Evolutionary conservation across 1,140 invertebrate genomes (phyloP).

Genomic region (Belonocnema kinseyi): DNA sequence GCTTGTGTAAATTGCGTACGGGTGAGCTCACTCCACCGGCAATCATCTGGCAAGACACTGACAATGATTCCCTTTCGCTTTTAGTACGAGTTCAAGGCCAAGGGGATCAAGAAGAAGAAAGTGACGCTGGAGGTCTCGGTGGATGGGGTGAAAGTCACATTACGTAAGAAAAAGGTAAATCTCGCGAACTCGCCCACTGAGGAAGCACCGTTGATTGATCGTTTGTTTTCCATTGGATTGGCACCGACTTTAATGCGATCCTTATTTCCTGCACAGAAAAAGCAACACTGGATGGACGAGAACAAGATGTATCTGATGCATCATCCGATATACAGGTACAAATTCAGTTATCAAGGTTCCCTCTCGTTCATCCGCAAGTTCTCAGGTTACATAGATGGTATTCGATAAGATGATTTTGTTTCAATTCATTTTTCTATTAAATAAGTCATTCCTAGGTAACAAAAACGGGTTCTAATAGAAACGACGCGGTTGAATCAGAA

Average conservation of each 20-base stretch:
- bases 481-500: too few relatives aligned
- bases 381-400: too few relatives aligned
- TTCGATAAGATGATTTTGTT: too few relatives aligned
- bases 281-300: conserved; percentile 85
- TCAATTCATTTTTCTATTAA: too few relatives aligned
- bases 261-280: conserved; percentile 78
- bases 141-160: conserved; percentile 92
- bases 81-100: conserved; percentile 98
- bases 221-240: conserved; percentile 25
- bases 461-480: too few relatives aligned
- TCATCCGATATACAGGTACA: conserved; percentile 95
- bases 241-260: conserved; percentile 29
- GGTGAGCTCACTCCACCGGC: neutral
- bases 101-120: conserved; percentile 98
- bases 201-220: conserved; percentile 27
- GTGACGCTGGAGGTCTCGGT: conserved; percentile 96
- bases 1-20: neutral
- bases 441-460: too few relatives aligned
- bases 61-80: conserved; percentile 66
- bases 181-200: conserved; percentile 37
- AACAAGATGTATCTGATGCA: conserved; percentile 89
- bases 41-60: conserved; percentile 42
- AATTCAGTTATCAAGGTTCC: conserved; percentile 6
- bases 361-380: too few relatives aligned
- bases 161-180: conserved; percentile 86